Evolutionary conservation across 2,888 invertebrate genomes (phyloP), one percentile per base, ranked within the genome.

Genomic region (Brenthis daphne): DNA sequence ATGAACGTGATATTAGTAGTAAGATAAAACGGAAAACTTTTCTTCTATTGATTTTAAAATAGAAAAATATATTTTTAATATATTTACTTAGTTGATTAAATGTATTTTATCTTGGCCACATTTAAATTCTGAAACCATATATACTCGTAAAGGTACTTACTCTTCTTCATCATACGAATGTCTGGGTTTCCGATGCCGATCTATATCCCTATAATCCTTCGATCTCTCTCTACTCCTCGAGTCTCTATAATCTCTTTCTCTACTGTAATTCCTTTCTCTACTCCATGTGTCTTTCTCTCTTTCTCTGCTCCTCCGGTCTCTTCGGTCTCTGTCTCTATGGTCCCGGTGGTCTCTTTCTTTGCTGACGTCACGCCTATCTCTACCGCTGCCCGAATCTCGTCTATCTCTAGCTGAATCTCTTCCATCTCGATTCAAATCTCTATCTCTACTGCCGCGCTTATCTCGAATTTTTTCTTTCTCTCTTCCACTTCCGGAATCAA

Each of bases 141-240:
- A 20, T 20, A 20, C 20, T 20, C 20, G 29, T 29, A 29, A 29
- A 3, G 20, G 47, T 57, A 86, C 95, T 93, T 78, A 96, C 95
- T 96, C 96, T 81, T 95, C 95, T 70, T 96, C 95, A 71, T 96
- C 96, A 78, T 95, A 95, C 70, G 95, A 95, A 76, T 94, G 94
- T 77, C 94, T 87, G 14, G 94, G 89, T 81, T 94, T 93, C 81
- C 95, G 89, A 79, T 95, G 94, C 70, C 94, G 85, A 51, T 91
- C 91, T 74, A 88, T 91, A 65, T 90, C 92, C 78, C 94, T 84
- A 72, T 91, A 92, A 74, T 93, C 87, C 85, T 90, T 82, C 81
- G 88, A 81, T 89, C 95, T 78, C 77, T 88, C 83, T 84, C 94
- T 72, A 87, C 93, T 79, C 77, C 90, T 77, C 33, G 89, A 86